Base-by-base conservation (phyloP, 1,140 invertebrate genomes). In the Zaprionus gabonicus region DNA sequence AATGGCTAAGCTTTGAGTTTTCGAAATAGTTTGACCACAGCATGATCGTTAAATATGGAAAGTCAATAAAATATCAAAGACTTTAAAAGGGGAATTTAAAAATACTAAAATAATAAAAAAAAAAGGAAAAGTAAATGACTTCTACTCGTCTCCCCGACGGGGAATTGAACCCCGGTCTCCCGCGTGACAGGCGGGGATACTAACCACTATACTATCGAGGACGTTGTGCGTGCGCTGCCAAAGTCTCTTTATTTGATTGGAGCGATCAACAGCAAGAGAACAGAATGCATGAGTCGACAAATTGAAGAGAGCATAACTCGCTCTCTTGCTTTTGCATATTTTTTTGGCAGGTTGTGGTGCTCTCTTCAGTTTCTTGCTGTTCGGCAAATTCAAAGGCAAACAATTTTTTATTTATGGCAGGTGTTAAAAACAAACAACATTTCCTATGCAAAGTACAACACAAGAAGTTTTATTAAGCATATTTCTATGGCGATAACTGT, bases 81-180 rank as follows among this genome's bases (percentile, higher is more conserved):
- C 15, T 68, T 10, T 59, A 15, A 27, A 5, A 31, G 31, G 20
- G 2, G 28, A 23, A 31, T 34, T 53, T 4, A 13, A 12, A 15
- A 23, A 34, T 5, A 34, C 38, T 0, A n/a, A n/a, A n/a, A n/a
- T n/a, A n/a, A n/a, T 1, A 36, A 57, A 56, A 41, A 46, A 57
- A 71, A 20, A 49, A 68, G n/a, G n/a, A n/a, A 68, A 53, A 51
- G 49, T 38, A 67, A 41, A 46, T 3, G 56, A n/a, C n/a, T 7
- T 15, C 5, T 1, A 0, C 15, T 27, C 4, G 2, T 75, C 93
- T 93, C 93, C 93, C 93, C 92, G 93, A 90, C 93, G 93, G 93
- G 93, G 91, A 93, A 93, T 93, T 93, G 93, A 93, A 94, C 93
- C 93, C 93, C 93, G 93, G 93, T 94, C 93, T 93, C 93, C 93